Conservation (phyloP, 2,888 invertebrate species). For the Eumacrocentrus americanus region DNA sequence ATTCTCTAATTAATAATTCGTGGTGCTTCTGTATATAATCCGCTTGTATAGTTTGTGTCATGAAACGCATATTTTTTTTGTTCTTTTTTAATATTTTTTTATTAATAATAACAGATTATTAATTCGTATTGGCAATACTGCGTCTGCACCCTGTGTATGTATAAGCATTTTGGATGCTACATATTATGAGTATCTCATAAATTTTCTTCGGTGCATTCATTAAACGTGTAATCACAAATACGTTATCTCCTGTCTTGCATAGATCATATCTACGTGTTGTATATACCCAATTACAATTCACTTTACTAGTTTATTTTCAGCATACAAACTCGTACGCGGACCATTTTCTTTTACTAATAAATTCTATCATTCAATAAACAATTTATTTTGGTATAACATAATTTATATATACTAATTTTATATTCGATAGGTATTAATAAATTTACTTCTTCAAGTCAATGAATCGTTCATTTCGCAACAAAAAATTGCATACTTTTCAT, state of each 20-base stretch:
- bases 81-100: neutral
- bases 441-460: neutral
- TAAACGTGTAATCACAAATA: neutral
- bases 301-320: neutral
- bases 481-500: too few species aligned
- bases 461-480: too few species aligned
- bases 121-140: constrained; percentile 42
- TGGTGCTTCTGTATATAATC: neutral
- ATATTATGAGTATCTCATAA: constrained; percentile 31
- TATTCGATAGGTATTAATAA: constrained; percentile 20
- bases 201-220: constrained; percentile 13
- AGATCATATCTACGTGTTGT: neutral
- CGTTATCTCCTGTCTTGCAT: neutral
- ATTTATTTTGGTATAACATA: constrained; percentile 58
- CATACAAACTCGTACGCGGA: constrained; percentile 6
- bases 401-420: constrained; percentile 50
- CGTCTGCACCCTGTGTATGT: constrained; percentile 44
- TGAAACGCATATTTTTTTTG: neutral
- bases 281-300: neutral
- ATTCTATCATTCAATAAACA: constrained; percentile 54
- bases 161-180: constrained; percentile 39
- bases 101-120: constrained; percentile 2
- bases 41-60: neutral
- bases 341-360: neutral
- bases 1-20: neutral